A percentile compares a stretch with the other conserved stretches of the same genome.
phyloP scores from a whole-genome alignment of 2,888 invertebrate species.

The Melipona beecheii region DNA sequence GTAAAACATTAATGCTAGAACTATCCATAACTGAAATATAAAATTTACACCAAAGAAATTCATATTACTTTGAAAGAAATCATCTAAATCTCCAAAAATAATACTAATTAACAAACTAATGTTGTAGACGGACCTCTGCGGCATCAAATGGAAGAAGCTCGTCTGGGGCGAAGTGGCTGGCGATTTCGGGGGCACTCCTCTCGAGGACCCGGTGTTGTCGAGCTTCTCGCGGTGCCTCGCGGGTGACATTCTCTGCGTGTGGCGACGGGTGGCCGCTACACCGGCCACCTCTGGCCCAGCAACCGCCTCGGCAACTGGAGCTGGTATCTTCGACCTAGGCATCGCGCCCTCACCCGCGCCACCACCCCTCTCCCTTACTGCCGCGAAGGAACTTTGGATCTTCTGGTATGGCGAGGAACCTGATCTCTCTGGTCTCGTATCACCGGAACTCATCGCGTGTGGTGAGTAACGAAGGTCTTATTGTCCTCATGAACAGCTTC shows the following conservation, averaged over 20 bases:
- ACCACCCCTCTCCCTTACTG: slow-evolving; percentile 92
- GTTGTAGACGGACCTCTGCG: slow-evolving; percentile 98
- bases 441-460: slow-evolving; percentile 92
- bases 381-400: slow-evolving; percentile 99
- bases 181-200: slow-evolving; percentile 86
- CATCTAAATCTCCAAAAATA: no score
- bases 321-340: slow-evolving; percentile 84
- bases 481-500: not conserved
- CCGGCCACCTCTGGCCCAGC: slow-evolving; percentile 82
- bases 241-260: slow-evolving; percentile 98
- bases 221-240: slow-evolving; percentile 96
- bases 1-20: no score
- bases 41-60: no score
- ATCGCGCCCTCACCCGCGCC: slow-evolving; percentile 87
- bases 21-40: no score
- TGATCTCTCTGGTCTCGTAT: slow-evolving; percentile 93
- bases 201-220: slow-evolving; percentile 95
- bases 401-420: slow-evolving; percentile 99
- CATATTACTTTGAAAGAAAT: no score
- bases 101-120: not conserved
- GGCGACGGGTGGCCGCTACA: slow-evolving; percentile 94
- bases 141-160: slow-evolving; percentile 99
- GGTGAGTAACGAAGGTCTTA: slow-evolving; percentile 87
- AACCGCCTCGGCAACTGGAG: slow-evolving; percentile 80
- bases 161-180: slow-evolving; percentile 91